Evolutionary conservation across 2,888 invertebrate species (phyloP).

Genomic region (Agonum fuliginosum): DNA sequence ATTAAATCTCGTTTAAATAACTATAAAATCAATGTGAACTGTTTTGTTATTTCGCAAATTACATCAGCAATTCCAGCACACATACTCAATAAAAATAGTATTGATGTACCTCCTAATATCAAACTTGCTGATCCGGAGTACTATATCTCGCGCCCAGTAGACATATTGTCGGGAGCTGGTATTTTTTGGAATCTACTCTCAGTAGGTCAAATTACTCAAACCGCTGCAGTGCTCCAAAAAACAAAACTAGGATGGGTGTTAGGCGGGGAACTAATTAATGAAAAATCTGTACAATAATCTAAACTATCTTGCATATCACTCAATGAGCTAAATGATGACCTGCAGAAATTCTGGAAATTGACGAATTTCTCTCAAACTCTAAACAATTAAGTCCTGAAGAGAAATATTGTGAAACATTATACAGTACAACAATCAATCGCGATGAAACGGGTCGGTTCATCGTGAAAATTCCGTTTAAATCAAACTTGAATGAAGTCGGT

Average conservation of each 20-base stretch:
- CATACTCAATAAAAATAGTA: not conserved
- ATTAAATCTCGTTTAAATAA: not conserved
- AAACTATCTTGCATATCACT: too few relatives aligned
- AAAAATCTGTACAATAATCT: too few relatives aligned
- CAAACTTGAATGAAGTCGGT: slow-evolving; percentile 47
- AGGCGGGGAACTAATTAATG: slow-evolving; percentile 49
- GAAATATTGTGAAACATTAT: too few relatives aligned
- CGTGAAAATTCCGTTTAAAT: slow-evolving; percentile 61
- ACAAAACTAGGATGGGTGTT: slow-evolving; percentile 18
- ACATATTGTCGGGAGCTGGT: not conserved
- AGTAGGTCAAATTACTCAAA: not conserved
- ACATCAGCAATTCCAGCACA: not conserved
- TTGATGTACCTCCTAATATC: not conserved
- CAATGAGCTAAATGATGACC: slow-evolving; percentile 21
- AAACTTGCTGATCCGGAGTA: slow-evolving; percentile 13
- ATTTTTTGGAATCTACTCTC: not conserved
- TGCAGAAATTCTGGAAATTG: slow-evolving; percentile 61
- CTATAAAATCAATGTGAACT: not conserved
- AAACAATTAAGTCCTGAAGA: too few relatives aligned
- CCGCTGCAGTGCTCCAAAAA: not conserved
- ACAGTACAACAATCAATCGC: too few relatives aligned
- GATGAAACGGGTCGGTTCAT: too few relatives aligned
- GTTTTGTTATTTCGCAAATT: slow-evolving; percentile 7
- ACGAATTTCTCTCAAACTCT: slow-evolving; percentile 62
- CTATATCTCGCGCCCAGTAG: not conserved